A percentile compares a stretch with the other conserved stretches of the same genome.
phyloP scores from a whole-genome alignment of 2,888 invertebrate species.

The Troides helena region DNA sequence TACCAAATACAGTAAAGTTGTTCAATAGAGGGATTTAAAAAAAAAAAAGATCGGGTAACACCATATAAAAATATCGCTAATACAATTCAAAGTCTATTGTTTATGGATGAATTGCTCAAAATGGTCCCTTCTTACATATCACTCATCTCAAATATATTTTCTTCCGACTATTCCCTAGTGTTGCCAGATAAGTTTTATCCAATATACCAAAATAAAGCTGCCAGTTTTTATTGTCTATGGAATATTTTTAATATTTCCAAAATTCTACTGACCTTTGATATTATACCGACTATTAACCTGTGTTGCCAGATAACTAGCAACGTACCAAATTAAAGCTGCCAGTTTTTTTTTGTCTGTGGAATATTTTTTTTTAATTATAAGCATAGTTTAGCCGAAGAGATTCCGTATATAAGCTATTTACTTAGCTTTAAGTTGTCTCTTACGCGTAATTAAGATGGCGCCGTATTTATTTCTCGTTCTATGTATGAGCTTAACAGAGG shows the following conservation, averaged over 20 bases:
- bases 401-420: slow-evolving; percentile 11
- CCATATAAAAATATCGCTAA: slow-evolving; percentile 1
- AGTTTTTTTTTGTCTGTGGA: slow-evolving; percentile 48
- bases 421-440: slow-evolving; percentile 26
- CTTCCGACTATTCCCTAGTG: no score
- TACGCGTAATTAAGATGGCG: slow-evolving; percentile 30
- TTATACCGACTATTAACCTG: no score
- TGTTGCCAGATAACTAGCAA: no score
- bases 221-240: no score
- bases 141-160: slow-evolving; percentile 14
- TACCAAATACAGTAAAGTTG: no score
- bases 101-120: slow-evolving; percentile 47
- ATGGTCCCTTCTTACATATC: slow-evolving; percentile 36
- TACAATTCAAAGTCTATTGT: slow-evolving; percentile 18
- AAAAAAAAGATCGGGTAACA: neutral
- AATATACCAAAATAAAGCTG: no score
- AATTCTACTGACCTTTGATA: no score
- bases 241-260: no score
- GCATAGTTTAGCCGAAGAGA: slow-evolving; percentile 32
- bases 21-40: no score
- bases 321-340: slow-evolving; percentile 64
- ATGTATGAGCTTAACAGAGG: slow-evolving; percentile 29
- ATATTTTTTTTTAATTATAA: slow-evolving; percentile 35
- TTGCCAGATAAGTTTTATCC: no score
- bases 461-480: slow-evolving; percentile 36